These are phyloP conservation scores for Prosapia bicincta DNA, from an alignment of 2,888 invertebrate species.

Conservation along the genomic window DNA sequence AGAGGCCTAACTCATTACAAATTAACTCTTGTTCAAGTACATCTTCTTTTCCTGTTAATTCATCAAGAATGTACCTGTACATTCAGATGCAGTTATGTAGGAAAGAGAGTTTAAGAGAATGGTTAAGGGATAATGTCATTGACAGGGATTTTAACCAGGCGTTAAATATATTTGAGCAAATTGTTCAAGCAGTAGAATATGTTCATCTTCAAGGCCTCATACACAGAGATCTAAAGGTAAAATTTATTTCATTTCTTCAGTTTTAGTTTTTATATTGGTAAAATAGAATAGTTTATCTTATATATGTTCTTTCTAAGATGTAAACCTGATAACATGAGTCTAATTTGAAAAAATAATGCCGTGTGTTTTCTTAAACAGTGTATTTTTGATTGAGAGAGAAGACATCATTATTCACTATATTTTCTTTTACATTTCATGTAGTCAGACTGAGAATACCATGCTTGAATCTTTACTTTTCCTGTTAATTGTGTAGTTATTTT, in stretches of 20 bases:
- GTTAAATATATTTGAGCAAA: slow-evolving; percentile 78
- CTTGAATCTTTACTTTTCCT: too few relatives aligned
- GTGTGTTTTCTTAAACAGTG: too few relatives aligned
- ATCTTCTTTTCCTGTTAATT: background rate
- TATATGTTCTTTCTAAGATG: too few relatives aligned
- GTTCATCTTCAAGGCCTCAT: slow-evolving; percentile 90
- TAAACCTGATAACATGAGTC: too few relatives aligned
- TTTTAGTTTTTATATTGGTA: background rate
- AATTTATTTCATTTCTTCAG: background rate
- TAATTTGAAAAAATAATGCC: too few relatives aligned
- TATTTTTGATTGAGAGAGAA: too few relatives aligned
- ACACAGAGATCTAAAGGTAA: slow-evolving; percentile 92
- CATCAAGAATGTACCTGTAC: slow-evolving; percentile 70
- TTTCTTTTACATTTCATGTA: too few relatives aligned
- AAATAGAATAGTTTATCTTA: too few relatives aligned
- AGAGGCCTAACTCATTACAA: background rate
- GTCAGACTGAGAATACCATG: too few relatives aligned
- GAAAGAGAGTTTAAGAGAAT: slow-evolving; percentile 84
- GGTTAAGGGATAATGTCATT: slow-evolving; percentile 63
- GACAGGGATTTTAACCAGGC: slow-evolving; percentile 48
- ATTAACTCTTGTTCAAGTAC: background rate
- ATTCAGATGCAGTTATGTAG: slow-evolving; percentile 98
- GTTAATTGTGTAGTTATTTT: too few relatives aligned
- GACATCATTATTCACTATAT: too few relatives aligned
- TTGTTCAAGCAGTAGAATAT: slow-evolving; percentile 92